Evolutionary conservation across 2,797 vertebrate genomes (phyloP).

Genomic region (Diglossa cyanea): DNA sequence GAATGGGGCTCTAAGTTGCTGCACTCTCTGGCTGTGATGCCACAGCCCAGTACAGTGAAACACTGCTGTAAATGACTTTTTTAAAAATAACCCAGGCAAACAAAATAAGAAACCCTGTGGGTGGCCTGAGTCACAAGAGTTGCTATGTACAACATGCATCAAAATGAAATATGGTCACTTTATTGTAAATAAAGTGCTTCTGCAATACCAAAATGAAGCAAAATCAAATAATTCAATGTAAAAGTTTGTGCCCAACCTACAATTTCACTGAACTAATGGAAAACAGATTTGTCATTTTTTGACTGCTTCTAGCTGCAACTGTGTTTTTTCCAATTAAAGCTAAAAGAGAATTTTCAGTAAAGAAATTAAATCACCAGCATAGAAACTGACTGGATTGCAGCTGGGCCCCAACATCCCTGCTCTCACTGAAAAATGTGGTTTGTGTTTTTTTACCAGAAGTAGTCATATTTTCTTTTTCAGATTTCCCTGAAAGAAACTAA

Average conservation of each 20-base stretch:
- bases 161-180: neutral
- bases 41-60: conserved; percentile 72
- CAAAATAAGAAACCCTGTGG: neutral
- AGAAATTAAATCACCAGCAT: neutral
- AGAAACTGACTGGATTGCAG: neutral
- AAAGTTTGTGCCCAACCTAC: neutral
- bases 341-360: neutral
- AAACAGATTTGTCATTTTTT: neutral
- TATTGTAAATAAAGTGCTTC: neutral
- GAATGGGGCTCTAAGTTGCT: conserved; percentile 79
- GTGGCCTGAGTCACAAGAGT: neutral
- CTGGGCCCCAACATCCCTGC: neutral
- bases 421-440: neutral
- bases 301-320: neutral
- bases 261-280: neutral
- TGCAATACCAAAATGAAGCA: neutral
- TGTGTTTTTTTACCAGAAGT: neutral
- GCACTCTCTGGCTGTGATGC: conserved; percentile 73
- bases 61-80: conserved; percentile 71
- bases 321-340: neutral
- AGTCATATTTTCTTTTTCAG: neutral
- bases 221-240: neutral
- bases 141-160: neutral
- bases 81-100: conserved; percentile 69
- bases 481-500: neutral